These are phyloP conservation scores for Crotalus viridis DNA, from an alignment of 2,113 vertebrate species.

Conservation along the genomic window DNA sequence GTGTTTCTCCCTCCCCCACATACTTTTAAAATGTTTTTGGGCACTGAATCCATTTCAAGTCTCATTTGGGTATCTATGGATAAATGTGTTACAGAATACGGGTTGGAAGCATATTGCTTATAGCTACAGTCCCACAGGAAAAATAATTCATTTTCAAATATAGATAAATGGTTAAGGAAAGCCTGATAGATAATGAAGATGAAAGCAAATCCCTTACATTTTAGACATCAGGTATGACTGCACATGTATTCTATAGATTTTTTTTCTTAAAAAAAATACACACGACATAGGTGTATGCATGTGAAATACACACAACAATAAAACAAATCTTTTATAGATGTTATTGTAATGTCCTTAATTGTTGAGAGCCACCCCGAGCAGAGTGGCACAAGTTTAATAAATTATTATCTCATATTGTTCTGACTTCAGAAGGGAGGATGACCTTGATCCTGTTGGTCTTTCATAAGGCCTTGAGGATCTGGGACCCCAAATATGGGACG, in stretches of 20 bases:
- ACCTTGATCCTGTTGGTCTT: neutral
- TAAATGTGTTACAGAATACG: neutral
- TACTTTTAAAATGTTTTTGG: neutral
- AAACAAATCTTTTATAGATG: neutral
- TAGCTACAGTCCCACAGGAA: neutral
- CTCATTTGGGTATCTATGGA: neutral
- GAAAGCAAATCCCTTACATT: neutral
- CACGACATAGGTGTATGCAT: neutral
- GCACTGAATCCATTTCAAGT: neutral
- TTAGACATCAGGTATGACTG: neutral
- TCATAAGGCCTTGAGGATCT: neutral
- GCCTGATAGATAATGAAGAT: neutral
- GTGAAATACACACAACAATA: neutral
- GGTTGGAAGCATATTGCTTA: neutral
- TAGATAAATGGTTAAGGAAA: neutral
- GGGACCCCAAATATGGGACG: neutral
- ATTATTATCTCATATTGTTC: neutral
- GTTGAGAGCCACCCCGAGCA: neutral
- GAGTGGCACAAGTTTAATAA: neutral
- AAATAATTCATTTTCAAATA: neutral
- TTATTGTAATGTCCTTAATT: neutral
- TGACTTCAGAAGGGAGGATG: neutral
- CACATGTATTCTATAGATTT: neutral
- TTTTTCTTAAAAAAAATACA: neutral
- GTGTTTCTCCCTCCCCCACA: neutral